phyloP scores from a whole-genome alignment of 2,888 invertebrate genomes.

The Megamerina dolium region DNA sequence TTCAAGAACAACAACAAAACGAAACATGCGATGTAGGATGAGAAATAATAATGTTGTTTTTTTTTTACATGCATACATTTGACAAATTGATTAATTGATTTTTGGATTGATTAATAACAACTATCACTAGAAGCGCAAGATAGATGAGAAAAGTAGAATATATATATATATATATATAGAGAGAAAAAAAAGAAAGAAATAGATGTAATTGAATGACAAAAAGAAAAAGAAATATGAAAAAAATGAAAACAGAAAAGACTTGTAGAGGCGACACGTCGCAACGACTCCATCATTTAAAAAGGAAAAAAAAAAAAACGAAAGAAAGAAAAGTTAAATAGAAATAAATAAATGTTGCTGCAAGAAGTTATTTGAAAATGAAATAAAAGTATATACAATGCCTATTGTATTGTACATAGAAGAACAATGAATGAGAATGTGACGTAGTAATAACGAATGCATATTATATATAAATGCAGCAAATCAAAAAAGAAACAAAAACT shows the following conservation, averaged over 20 bases:
- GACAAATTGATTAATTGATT: too few relatives aligned
- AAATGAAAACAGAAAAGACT: constrained; percentile 1
- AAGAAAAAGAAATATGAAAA: constrained; percentile 5
- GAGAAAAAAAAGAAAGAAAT: constrained; percentile 1
- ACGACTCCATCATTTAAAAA: not conserved
- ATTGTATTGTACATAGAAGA: not conserved
- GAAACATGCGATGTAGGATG: too few relatives aligned
- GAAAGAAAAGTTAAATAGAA: constrained; percentile 26
- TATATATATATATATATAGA: not conserved
- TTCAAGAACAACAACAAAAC: too few relatives aligned
- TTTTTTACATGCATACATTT: too few relatives aligned
- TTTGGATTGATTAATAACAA: constrained; percentile 14
- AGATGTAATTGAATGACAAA: not conserved
- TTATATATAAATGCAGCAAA: constrained; percentile 14
- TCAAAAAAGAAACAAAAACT: constrained; percentile 17
- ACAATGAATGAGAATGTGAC: not conserved
- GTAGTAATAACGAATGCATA: not conserved
- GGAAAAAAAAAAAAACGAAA: constrained; percentile 1
- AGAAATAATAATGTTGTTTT: too few relatives aligned
- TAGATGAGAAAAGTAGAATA: constrained; percentile 8
- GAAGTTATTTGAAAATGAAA: not conserved
- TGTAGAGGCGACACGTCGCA: not conserved
- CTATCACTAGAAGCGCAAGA: constrained; percentile 10
- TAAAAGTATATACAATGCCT: not conserved
- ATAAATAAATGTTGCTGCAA: not conserved